phyloP scores from a whole-genome alignment of 2,888 invertebrate species.

The Drosophila limbata region DNA sequence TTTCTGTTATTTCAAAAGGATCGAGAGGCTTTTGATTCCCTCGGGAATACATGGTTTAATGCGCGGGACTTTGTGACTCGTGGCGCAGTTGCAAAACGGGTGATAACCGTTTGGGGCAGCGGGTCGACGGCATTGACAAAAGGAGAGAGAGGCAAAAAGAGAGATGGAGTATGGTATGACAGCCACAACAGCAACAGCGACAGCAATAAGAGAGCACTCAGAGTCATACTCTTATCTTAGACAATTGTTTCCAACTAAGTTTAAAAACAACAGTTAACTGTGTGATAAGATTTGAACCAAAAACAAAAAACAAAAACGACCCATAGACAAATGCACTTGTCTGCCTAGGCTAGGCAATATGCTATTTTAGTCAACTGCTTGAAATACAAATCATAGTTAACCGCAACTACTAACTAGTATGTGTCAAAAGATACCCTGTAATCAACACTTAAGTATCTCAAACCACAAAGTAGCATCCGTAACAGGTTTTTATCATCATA shows the following conservation, averaged over 20 bases:
- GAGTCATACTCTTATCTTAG: slow-evolving; percentile 63
- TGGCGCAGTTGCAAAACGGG: slow-evolving; percentile 40
- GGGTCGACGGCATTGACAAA: slow-evolving; percentile 39
- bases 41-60: slow-evolving; percentile 11
- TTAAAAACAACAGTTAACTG: slow-evolving; percentile 74
- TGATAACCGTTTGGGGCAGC: slow-evolving; percentile 42
- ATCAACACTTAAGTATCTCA: not conserved
- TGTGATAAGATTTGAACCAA: slow-evolving; percentile 66
- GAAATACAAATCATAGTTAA: slow-evolving; percentile 13
- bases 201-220: slow-evolving; percentile 35
- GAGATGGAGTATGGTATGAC: slow-evolving; percentile 32
- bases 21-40: slow-evolving; percentile 1
- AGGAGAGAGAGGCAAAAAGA: slow-evolving; percentile 39
- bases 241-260: slow-evolving; percentile 64
- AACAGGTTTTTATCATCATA: slow-evolving; percentile 4
- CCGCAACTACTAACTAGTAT: not conserved
- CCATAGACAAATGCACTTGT: slow-evolving; percentile 62
- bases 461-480: slow-evolving; percentile 1
- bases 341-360: slow-evolving; percentile 40
- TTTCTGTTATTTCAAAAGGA: slow-evolving; percentile 16
- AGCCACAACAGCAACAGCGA: slow-evolving; percentile 20
- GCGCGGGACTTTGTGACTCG: slow-evolving; percentile 14
- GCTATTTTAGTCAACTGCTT: slow-evolving; percentile 33
- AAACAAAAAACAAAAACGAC: slow-evolving; percentile 14
- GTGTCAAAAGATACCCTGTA: slow-evolving; percentile 15